A percentile compares a stretch with the other conserved stretches of the same genome.
Evolutionary conservation across 2,888 invertebrate species (phyloP).

Genomic region (Alentia gelatinosa): DNA sequence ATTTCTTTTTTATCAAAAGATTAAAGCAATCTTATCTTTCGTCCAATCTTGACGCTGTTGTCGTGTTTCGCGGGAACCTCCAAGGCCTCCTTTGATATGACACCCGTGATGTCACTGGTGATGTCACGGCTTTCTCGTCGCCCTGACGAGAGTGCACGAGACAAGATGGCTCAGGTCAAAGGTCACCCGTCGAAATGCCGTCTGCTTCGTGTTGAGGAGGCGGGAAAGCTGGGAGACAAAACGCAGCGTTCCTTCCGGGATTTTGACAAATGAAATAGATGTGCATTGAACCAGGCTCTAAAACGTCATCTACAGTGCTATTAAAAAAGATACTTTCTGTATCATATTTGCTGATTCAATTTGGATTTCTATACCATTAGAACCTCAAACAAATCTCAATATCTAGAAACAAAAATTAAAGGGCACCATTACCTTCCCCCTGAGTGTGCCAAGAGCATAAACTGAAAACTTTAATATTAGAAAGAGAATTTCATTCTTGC

Average conservation of each 20-base stretch:
- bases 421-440: no score
- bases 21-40: neutral
- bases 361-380: no score
- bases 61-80: neutral
- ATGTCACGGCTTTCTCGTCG: neutral
- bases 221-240: neutral
- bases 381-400: no score
- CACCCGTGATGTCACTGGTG: constrained; percentile 11
- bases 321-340: no score
- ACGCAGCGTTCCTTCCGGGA: neutral
- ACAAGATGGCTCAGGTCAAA: neutral
- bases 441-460: no score
- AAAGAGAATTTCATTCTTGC: no score
- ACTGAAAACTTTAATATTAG: no score
- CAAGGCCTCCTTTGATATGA: neutral
- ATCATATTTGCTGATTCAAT: no score
- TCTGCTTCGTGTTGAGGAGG: neutral
- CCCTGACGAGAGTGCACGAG: neutral
- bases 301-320: no score
- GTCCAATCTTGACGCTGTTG: neutral
- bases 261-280: neutral
- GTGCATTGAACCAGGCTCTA: no score
- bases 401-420: no score
- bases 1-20: neutral
- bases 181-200: neutral